phyloP scores from a whole-genome alignment of 2,113 vertebrate genomes.

The Peromyscus leucopus region DNA sequence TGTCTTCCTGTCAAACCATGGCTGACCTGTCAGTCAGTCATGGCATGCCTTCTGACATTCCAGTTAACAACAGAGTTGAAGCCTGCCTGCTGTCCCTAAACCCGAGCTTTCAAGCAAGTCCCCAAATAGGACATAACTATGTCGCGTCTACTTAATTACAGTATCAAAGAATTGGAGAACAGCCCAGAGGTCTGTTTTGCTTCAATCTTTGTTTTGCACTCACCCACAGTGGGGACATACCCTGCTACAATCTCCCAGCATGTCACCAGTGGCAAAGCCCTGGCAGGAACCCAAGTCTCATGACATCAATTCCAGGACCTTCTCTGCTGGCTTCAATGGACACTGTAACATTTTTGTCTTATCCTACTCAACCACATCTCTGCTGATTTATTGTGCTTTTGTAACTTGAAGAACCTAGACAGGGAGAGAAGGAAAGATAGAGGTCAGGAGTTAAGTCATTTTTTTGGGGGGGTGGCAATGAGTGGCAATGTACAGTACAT shows the following conservation, averaged over 20 bases:
- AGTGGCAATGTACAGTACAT: background rate
- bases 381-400: background rate
- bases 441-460: background rate
- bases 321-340: background rate
- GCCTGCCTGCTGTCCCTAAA: background rate
- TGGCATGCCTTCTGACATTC: background rate
- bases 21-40: background rate
- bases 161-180: slow-evolving; percentile 44
- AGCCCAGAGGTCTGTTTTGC: slow-evolving; percentile 44
- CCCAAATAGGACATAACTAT: background rate
- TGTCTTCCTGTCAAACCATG: background rate
- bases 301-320: slow-evolving; percentile 30
- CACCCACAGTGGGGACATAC: background rate
- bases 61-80: background rate
- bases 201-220: slow-evolving; percentile 38
- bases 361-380: background rate
- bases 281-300: slow-evolving; percentile 60
- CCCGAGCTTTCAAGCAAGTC: background rate
- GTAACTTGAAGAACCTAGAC: slow-evolving; percentile 42
- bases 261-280: slow-evolving; percentile 64
- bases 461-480: background rate
- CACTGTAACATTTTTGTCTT: slow-evolving; percentile 23
- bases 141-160: background rate
- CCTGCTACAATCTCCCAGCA: background rate
- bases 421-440: background rate